phyloP scores from a whole-genome alignment of 2,113 vertebrate genomes.

The Cettia cetti region DNA sequence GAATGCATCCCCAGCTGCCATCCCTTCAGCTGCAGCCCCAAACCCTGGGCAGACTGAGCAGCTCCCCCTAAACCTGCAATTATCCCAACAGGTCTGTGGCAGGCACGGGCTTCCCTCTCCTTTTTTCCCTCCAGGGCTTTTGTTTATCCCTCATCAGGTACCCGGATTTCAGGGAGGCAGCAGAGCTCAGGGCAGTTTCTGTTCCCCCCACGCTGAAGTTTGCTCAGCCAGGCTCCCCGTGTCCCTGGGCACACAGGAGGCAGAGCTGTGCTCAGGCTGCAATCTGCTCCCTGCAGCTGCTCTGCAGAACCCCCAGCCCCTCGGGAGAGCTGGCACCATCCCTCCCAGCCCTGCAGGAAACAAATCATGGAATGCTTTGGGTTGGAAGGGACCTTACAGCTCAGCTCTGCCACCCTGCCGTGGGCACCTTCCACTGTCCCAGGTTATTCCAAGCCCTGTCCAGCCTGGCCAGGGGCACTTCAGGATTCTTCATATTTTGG shows the following conservation, averaged over 20 bases:
- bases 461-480: background rate
- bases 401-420: no score
- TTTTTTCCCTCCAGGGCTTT: background rate
- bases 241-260: no score
- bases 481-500: background rate
- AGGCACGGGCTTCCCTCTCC: background rate
- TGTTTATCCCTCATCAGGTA: background rate
- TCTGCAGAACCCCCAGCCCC: background rate
- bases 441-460: background rate
- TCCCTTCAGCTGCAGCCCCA: background rate
- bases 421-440: background rate
- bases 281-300: background rate
- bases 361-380: background rate
- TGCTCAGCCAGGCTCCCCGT: background rate
- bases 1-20: rapidly evolving
- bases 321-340: background rate
- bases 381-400: background rate
- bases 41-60: background rate
- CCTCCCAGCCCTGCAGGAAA: background rate
- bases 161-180: background rate
- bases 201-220: background rate
- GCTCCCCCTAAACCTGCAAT: background rate
- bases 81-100: background rate
- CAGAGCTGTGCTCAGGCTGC: background rate
- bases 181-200: background rate